Percentiles rank a stretch among this genome's conserved stretches.
phyloP scores from a whole-genome alignment of 2,113 vertebrate species.

The Tringa solitaria region DNA sequence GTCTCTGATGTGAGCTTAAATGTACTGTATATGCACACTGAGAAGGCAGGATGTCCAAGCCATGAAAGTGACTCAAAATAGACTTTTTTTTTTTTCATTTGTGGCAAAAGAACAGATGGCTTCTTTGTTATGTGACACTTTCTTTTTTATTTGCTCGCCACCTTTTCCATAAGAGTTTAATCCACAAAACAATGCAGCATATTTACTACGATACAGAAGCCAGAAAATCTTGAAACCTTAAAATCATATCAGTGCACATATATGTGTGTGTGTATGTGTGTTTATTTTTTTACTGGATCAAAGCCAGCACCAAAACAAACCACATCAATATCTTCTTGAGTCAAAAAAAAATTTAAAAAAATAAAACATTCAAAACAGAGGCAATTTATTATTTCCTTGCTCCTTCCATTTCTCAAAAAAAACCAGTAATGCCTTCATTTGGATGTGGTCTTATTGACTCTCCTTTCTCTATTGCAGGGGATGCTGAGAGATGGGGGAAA shows the following conservation, averaged over 20 bases:
- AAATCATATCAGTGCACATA: neutral
- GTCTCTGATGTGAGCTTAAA: neutral
- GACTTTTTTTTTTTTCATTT: neutral
- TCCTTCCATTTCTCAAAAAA: neutral
- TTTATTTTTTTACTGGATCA: neutral
- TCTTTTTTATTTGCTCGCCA: conserved; percentile 1
- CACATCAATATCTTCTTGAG: neutral
- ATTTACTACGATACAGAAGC: neutral
- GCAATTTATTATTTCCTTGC: neutral
- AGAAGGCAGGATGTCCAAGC: neutral
- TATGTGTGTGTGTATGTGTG: neutral
- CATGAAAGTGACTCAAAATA: neutral
- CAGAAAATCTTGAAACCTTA: neutral
- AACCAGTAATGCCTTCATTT: neutral
- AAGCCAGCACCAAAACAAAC: neutral
- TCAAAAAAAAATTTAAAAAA: neutral
- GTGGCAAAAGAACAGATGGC: conserved; percentile 43
- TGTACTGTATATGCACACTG: neutral
- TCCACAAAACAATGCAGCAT: neutral
- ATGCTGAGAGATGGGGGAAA: neutral
- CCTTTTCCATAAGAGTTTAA: conserved; percentile 3
- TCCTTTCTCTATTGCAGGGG: neutral
- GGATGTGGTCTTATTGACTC: neutral
- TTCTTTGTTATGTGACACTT: conserved; percentile 9
- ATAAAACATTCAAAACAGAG: neutral